Base-by-base conservation (phyloP, 2,888 invertebrate species). In the Leptopilina syphax region DNA sequence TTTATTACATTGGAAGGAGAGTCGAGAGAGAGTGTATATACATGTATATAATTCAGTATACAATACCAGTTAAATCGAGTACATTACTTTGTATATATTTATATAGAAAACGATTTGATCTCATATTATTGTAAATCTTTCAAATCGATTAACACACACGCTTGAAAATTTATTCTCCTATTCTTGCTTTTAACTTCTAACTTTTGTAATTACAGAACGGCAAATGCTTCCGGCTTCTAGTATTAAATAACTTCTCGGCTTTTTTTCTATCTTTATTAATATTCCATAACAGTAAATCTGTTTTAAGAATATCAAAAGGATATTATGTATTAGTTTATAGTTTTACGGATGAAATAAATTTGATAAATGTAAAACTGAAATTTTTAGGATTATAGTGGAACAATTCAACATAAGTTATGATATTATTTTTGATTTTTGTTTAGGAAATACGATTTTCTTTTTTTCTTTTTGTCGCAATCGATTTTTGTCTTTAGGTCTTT, bases 61-160 rank as follows among this genome's bases (percentile, higher is more conserved):
- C 34, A 68, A 57, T 65, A 65, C 44, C 65, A 65, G 10, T 65
- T 34, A 34, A 65, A 41, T 65, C 65, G 13, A 65, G 65, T 65
- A 70, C 47, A 47, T 68, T 68, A 68, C 47, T 18, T 65, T 41
- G 27, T 60, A 77, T 50, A 50, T 50, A 50, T 50, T 10, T 9
- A 50, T 50, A 50, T 9, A 50, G 10, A 34, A 18, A 63, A 63
- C 63, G 63, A 24, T 63, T 24, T 9, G 63, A 63, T 63, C 63
- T 63, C 63, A 63, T 63, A 63, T 63, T 63, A 63, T 63, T n/a
- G 63, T 63, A 63, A 63, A 63, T 63, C 63, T 63, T 63, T 63
- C 63, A 63, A 63, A 63, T 63, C 18, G 63, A 63, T 63, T 63
- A 63, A 63, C 63, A 63, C 63, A 63, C 63, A 24, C 63, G 63